Evolutionary conservation across 2,797 vertebrate genomes (phyloP).

Genomic region (Anguilla megastoma): DNA sequence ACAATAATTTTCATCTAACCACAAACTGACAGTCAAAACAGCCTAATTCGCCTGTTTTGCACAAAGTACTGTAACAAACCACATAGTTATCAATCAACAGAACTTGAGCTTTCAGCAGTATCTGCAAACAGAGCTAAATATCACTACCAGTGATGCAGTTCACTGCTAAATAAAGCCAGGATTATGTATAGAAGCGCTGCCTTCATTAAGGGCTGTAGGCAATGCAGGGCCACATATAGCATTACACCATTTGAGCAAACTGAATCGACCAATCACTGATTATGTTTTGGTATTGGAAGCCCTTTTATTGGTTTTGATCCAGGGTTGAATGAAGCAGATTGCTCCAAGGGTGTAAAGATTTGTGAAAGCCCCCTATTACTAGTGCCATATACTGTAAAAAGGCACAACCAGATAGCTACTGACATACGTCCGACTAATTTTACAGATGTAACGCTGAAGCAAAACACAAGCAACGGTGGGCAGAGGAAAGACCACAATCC

Average conservation of each 20-base stretch:
- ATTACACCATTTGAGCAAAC: constrained; percentile 17
- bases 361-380: constrained; percentile 9
- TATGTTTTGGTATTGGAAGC: constrained; percentile 30
- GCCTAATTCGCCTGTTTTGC: background rate
- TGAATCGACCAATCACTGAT: constrained; percentile 37
- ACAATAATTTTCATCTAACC: background rate
- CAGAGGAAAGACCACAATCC: constrained; percentile 4
- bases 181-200: background rate
- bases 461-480: constrained; percentile 26
- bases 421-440: background rate
- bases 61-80: constrained; percentile 22
- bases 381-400: constrained; percentile 15
- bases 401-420: constrained; percentile 39
- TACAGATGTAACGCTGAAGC: background rate
- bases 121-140: constrained; percentile 36
- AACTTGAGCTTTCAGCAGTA: constrained; percentile 25
- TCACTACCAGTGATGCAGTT: constrained; percentile 42
- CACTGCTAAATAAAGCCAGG: constrained; percentile 3
- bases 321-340: background rate
- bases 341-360: constrained; percentile 12
- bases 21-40: background rate
- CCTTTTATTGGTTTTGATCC: constrained; percentile 21
- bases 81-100: constrained; percentile 35
- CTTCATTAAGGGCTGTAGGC: background rate
- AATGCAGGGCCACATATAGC: background rate